Base-by-base conservation (phyloP, 2,888 invertebrate genomes). In the Toxonevra muliebris region DNA sequence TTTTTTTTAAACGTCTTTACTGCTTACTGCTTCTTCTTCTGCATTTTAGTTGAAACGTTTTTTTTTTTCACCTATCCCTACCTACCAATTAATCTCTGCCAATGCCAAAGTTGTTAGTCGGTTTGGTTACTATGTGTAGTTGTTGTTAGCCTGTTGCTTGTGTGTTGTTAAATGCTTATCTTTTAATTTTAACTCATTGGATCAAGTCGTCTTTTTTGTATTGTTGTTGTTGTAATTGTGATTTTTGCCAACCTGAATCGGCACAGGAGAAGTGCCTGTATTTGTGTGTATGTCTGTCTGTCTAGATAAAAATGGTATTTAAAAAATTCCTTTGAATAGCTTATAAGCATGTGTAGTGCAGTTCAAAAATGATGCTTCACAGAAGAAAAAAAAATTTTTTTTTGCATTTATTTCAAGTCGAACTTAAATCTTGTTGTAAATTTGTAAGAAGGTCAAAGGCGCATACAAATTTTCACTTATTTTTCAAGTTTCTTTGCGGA, bases 41-140 rank as follows among this genome's bases (percentile, higher is more conserved):
- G 68, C 58, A 69, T 61, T 64, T 61, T 63, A 42, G 54, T 67
- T 45, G 40, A 54, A 54, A 43, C 59, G 55, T 63, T 60, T 66
- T 66, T 58, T 62, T 54, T 68, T 64, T 67, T 68, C 80, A 76
- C 79, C 78, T 76, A 77, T 79, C 74, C 81, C 76, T 79, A 76
- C 80, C 80, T 79, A 80, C 82, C 82, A 82, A 82, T 82, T 82
- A 82, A 82, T 82, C 82, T 82, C 78, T 79, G 80, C 82, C 83
- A 82, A 82, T 82, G 82, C 81, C 81, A 81, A 80, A 79, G 81
- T 76, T 81, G 79, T 81, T 82, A 76, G 76, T 75, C 12, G 54
- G 15, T 45, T 41, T 64, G 50, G 42, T 41, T 63, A n/a, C 52
- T 64, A 58, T 54, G 60, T 69, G 69, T 61, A 41, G 57, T 17